Conservation (phyloP, 2,113 vertebrate genomes). For the Dunckerocampus dactyliophorus region DNA sequence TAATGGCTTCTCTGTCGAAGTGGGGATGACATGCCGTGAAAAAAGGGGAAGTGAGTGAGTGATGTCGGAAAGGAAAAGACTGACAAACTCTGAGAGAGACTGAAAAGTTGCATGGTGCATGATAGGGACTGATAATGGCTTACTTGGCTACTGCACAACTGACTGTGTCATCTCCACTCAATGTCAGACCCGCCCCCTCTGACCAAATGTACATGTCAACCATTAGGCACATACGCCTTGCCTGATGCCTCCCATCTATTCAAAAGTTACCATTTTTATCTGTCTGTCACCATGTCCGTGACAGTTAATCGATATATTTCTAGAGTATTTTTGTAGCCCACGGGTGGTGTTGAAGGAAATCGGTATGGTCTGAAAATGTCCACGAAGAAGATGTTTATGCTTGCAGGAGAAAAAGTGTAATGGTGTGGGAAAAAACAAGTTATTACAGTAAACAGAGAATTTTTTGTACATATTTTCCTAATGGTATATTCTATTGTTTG, state of each 20-base stretch:
- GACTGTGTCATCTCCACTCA: conserved; percentile 45
- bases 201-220: conserved; percentile 56
- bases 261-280: conserved; percentile 38
- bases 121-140: conserved; percentile 25
- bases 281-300: conserved; percentile 24
- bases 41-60: conserved; percentile 9
- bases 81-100: conserved; percentile 21
- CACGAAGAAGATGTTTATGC: too few relatives aligned
- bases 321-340: not conserved
- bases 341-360: too few relatives aligned
- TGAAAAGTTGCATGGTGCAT: not conserved
- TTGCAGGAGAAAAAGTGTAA: too few relatives aligned
- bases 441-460: too few relatives aligned
- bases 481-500: too few relatives aligned
- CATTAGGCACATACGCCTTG: conserved; percentile 39
- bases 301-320: not conserved
- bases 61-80: conserved; percentile 15
- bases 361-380: too few relatives aligned
- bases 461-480: too few relatives aligned
- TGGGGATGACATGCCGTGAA: conserved; percentile 8
- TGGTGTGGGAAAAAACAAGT: too few relatives aligned
- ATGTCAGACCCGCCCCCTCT: conserved; percentile 33
- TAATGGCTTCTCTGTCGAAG: conserved; percentile 39
- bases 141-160: conserved; percentile 31
- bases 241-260: conserved; percentile 30